Evolutionary conservation across 2,113 vertebrate genomes (phyloP).

Genomic region (Percopsis transmontana): DNA sequence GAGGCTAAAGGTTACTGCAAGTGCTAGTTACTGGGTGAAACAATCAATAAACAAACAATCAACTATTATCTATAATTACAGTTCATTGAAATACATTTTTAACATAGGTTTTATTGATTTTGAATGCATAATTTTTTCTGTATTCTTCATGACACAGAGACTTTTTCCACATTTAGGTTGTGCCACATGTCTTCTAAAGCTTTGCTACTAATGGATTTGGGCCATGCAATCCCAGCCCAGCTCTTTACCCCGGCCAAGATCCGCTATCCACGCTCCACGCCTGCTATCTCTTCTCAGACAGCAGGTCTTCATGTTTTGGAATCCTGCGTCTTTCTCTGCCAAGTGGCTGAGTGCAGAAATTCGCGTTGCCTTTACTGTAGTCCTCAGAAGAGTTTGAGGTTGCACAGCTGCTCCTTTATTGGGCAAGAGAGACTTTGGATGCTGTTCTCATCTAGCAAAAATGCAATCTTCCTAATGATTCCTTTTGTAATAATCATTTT

Average conservation of each 20-base stretch:
- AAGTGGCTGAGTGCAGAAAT: constrained; percentile 27
- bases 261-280: constrained; percentile 1
- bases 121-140: neutral
- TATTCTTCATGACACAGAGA: neutral
- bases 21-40: no score
- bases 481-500: no score
- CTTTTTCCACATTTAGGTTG: no score
- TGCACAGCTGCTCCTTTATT: neutral
- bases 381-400: neutral
- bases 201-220: constrained; percentile 19
- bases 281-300: no score
- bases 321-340: constrained; percentile 21
- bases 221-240: neutral
- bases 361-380: constrained; percentile 1
- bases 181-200: constrained; percentile 7
- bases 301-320: constrained; percentile 31
- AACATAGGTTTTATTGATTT: no score
- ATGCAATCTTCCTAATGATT: no score
- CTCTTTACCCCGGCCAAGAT: neutral
- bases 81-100: no score
- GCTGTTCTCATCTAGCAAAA: no score
- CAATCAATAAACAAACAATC: no score
- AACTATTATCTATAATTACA: no score
- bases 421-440: no score
- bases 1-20: no score